Conservation (phyloP, 2,888 invertebrate species). For the Drosophila mercatorum region DNA sequence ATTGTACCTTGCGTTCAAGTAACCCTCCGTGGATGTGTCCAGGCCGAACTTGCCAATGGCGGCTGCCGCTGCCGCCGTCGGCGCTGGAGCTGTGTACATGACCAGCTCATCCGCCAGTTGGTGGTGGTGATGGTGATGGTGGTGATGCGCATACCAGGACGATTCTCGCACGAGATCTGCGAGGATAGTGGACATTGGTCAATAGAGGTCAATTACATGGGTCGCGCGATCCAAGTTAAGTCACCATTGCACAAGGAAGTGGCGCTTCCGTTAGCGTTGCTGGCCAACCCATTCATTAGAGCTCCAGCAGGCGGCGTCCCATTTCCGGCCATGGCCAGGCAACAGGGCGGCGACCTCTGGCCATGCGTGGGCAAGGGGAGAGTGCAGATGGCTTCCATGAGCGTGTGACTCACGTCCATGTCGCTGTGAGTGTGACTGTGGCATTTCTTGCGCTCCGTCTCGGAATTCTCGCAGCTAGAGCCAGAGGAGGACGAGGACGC, state of each 20-base stretch:
- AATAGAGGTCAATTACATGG: not conserved
- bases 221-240: not conserved
- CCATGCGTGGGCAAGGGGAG: conserved; percentile 56
- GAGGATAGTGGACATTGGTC: conserved; percentile 11
- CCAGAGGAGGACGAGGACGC: conserved; percentile 64
- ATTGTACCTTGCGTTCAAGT: conserved; percentile 84
- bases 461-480: conserved; percentile 60
- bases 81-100: conserved; percentile 79
- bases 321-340: conserved; percentile 70
- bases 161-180: conserved; percentile 77
- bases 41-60: conserved; percentile 82
- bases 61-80: conserved; percentile 65
- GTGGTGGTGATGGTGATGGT: conserved; percentile 80
- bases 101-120: conserved; percentile 82
- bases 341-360: conserved; percentile 70
- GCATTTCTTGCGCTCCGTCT: conserved; percentile 78
- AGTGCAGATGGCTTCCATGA: conserved; percentile 70
- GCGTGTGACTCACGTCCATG: conserved; percentile 64
- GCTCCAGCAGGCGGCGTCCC: conserved; percentile 56
- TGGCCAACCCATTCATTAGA: conserved; percentile 59
- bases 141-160: conserved; percentile 80
- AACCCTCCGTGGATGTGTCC: conserved; percentile 83
- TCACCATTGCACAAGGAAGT: conserved; percentile 70
- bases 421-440: conserved; percentile 55
- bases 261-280: conserved; percentile 41